Conservation (phyloP, 2,797 vertebrate genomes). For the Catostomus latipinnis region DNA sequence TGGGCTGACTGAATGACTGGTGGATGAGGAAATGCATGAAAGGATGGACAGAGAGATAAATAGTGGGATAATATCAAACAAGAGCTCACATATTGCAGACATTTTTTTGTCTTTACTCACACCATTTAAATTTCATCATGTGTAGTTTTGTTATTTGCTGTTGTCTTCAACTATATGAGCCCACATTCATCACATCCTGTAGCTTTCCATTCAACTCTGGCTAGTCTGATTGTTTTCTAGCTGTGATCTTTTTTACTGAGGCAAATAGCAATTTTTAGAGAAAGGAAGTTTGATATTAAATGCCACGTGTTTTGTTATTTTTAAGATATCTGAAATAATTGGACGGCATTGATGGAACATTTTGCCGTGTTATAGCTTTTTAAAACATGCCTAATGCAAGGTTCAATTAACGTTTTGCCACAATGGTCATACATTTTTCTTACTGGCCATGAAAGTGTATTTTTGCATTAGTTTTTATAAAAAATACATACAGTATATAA, state of each 20-base stretch:
- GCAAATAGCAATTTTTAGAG: neutral
- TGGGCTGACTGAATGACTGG: neutral
- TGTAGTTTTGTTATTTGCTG: constrained; percentile 29
- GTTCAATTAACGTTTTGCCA: too few relatives aligned
- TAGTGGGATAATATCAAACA: neutral
- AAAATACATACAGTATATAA: too few relatives aligned
- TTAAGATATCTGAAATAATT: neutral
- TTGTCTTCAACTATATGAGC: neutral
- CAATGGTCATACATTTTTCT: too few relatives aligned
- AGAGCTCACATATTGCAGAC: neutral
- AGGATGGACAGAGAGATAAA: constrained; percentile 2
- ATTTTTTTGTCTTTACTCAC: neutral
- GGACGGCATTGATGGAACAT: neutral
- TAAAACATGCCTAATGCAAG: neutral
- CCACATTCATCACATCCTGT: constrained; percentile 20
- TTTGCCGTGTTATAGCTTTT: neutral
- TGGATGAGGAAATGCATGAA: neutral
- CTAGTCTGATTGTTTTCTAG: neutral
- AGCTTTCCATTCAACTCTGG: constrained; percentile 18
- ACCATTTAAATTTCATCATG: constrained; percentile 15
- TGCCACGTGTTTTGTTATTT: neutral
- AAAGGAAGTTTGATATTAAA: neutral
- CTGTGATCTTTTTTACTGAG: neutral
- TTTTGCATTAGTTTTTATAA: too few relatives aligned
- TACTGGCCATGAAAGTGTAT: too few relatives aligned